Percentiles rank a stretch among this genome's conserved stretches.
Evolutionary conservation across 2,113 vertebrate species (phyloP).

Genomic region (Tricholaema leucomelas): DNA sequence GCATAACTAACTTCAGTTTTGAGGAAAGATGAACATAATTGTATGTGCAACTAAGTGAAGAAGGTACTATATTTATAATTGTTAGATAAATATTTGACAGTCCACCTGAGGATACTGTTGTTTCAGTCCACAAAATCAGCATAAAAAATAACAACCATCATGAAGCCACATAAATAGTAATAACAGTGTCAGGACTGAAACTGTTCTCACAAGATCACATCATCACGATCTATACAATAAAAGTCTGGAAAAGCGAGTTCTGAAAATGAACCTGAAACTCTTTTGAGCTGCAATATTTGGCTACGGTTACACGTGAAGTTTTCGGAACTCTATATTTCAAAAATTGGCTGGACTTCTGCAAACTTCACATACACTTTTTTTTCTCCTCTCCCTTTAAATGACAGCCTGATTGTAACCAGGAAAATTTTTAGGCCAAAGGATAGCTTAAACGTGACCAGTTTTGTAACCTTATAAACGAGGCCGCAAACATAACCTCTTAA

Average conservation of each 20-base stretch:
- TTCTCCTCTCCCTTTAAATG: not conserved
- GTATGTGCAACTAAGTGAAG: not conserved
- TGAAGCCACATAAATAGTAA: not conserved
- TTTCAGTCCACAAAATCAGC: not conserved
- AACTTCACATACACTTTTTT: not conserved
- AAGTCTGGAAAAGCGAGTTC: conserved; percentile 7
- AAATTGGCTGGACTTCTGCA: not conserved
- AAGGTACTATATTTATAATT: not conserved
- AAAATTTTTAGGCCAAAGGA: conserved; percentile 42
- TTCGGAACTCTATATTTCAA: conserved; percentile 45
- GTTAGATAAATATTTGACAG: not conserved
- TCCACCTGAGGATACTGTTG: not conserved
- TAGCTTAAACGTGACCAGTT: not conserved
- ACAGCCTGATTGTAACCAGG: conserved; percentile 45
- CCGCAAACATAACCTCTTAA: conserved; percentile 32
- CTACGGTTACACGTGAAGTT: conserved; percentile 1
- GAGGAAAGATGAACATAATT: not conserved
- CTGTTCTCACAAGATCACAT: not conserved
- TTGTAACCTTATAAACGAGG: conserved; percentile 25
- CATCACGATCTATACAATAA: not conserved
- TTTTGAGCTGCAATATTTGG: conserved; percentile 24
- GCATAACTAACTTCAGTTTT: not conserved
- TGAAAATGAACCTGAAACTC: not conserved
- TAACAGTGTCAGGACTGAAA: not conserved
- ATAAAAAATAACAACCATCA: not conserved